Base-by-base conservation (phyloP, 2,888 invertebrate species). In the Eumerus sabulonum region DNA sequence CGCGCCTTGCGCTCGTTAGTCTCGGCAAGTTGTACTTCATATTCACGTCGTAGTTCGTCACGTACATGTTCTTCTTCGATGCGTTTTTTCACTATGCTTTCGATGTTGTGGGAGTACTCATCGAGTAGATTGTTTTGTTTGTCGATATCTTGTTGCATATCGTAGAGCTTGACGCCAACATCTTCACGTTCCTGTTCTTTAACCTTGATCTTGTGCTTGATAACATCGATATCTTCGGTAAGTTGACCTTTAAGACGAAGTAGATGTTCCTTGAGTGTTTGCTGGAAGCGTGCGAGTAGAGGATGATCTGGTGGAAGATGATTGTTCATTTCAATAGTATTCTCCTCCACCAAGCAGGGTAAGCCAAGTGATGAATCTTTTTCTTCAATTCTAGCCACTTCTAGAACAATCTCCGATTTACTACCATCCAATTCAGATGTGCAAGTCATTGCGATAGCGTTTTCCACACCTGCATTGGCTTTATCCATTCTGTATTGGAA, bases 231-330 rank as follows among this genome's bases (percentile, higher is more conserved):
- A 86, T 95, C 93, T 68, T 92, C 91, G 48, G 91, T 90, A 0
- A 94, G 90, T 63, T 92, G 90, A 16, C 91, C 89, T 84, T 93
- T 92, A 79, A 94, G 93, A 62, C 92, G 91, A 50, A 91, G 84
- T 0, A 95, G 90, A 86, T 94, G 94, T 40, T 91, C 89, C 82
- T 91, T 92, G 1, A 95, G 90, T 0, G 93, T 92, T 77, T 91
- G 89, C 89, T 95, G 95, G 88, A 95, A 95, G 83, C 91, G 91
- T 83, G 91, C 90, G 91, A 95, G 92, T 53, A 95, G 90, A 0
- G 93, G 94, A 87, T 95, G 95, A 62, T 93, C 91, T 0, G 94
- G 91, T 74, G 94, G 92, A 76, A 95, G 77, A 11, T 60, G 54
- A 12, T 12, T 40, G 7, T 51, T 36, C 9, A 44, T 9, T 14